A percentile compares a stretch with the other conserved stretches of the same genome.
These are phyloP conservation scores for Calephelis virginiensis DNA, from an alignment of 1,140 invertebrate species.

Conservation along the genomic window DNA sequence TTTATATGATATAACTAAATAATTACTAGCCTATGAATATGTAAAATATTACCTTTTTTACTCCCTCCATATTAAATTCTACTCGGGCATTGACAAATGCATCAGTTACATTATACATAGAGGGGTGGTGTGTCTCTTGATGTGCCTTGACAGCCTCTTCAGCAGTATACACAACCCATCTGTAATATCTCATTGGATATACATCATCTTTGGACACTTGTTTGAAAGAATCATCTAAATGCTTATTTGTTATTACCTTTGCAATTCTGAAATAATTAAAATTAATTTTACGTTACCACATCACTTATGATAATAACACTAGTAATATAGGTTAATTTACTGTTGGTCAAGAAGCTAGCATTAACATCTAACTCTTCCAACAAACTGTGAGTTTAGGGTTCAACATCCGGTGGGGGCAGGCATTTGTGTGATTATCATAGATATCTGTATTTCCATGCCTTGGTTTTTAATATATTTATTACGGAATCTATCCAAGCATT, in stretches of 20 bases:
- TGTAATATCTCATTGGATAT: conserved; percentile 80
- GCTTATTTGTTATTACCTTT: conserved; percentile 54
- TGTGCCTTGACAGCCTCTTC: conserved; percentile 86
- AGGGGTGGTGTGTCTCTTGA: conserved; percentile 87
- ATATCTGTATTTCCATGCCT: no score
- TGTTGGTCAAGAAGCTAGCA: no score
- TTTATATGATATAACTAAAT: no score
- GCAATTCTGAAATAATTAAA: conserved; percentile 38
- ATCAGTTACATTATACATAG: conserved; percentile 85
- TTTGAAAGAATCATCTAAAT: conserved; percentile 80
- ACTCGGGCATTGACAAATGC: conserved; percentile 82
- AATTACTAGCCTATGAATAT: no score
- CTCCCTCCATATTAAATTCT: conserved; percentile 86
- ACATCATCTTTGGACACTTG: conserved; percentile 83
- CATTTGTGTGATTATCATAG: no score
- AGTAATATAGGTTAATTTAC: no score
- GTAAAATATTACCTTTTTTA: conserved; percentile 52
- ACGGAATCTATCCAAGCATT: no score
- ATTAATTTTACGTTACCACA: background rate
- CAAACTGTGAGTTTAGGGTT: no score
- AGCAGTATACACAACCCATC: conserved; percentile 82
- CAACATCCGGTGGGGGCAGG: no score
- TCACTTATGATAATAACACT: no score
- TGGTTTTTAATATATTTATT: no score
- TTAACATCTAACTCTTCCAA: no score